Evolutionary conservation across 2,888 invertebrate species (phyloP), one percentile per base, ranked within the genome.

Genomic region (Cynaeus angustus): DNA sequence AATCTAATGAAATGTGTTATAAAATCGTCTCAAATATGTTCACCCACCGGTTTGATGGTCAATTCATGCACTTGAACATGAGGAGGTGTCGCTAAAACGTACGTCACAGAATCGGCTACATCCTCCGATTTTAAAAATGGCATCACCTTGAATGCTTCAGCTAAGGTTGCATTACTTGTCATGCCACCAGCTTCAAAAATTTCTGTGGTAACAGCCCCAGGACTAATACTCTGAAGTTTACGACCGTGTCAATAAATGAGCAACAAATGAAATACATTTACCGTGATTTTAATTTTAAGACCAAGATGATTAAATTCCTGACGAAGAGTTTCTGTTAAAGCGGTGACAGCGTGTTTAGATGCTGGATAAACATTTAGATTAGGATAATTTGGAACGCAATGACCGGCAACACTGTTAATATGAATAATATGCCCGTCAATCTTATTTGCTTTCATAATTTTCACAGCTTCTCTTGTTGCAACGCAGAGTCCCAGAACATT

Each of bases 401-500:
- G 80, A 4, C 82, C 82, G 5, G 75, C 70, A 30, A 80, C 68
- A 45, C 81, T 82, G 58, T 80, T 81, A 0, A 82, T 78, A 55
- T 82, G 78, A 3, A 82, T 75, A 26, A 82, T 79, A 52, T 81
- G 79, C 0, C 81, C 81, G 13, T 77, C 75, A 4, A 81, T 74
- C 41, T 78, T 74, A 33, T 79, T 71, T 28, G 72, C 69, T 28
- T 66, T 72, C 81, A 81, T 82, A 4, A 66, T 71, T 55, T 72
- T 74, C 1, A 80, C 72, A 0, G 79, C 80, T 72, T 81, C 80
- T 56, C 77, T 77, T 0, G 79, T 78, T 4, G 75, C 75, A 7
- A 79, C 72, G 50, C 68, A 66, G 3, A 73, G 10, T n/a, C 70
- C 77, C 1, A 76, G n/a, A 9, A 77, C 70, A 50, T 76, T 76